A percentile compares a stretch with the other conserved stretches of the same genome.
These are phyloP conservation scores for Potamilus streckersoni DNA, from an alignment of 1,140 invertebrate species.

Conservation along the genomic window DNA sequence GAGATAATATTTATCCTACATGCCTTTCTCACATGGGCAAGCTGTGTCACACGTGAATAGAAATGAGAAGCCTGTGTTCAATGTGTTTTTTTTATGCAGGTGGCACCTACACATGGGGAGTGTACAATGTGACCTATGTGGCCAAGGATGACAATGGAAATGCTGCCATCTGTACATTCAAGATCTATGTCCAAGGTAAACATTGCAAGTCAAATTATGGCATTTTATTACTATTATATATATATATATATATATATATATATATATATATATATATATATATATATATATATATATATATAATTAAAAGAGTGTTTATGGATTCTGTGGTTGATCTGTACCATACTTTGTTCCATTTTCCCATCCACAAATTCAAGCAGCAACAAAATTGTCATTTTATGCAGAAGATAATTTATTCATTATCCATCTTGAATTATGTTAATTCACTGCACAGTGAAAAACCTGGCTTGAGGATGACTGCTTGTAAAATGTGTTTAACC, in stretches of 20 bases:
- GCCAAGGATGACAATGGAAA: conserved; percentile 92
- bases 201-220: not conserved
- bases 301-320: not conserved
- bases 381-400: too few relatives aligned
- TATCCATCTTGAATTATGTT: too few relatives aligned
- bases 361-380: too few relatives aligned
- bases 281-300: too few relatives aligned
- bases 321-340: not conserved
- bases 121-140: conserved; percentile 93
- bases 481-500: too few relatives aligned
- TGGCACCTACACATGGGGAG: conserved; percentile 91
- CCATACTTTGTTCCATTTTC: not conserved
- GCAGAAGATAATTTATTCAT: too few relatives aligned
- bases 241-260: too few relatives aligned
- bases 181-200: conserved; percentile 84
- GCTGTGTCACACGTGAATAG: not conserved
- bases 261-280: too few relatives aligned
- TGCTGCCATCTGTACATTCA: conserved; percentile 91
- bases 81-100: conserved; percentile 69
- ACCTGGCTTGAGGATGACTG: too few relatives aligned
- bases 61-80: not conserved
- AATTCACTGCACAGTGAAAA: too few relatives aligned
- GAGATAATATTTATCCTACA: too few relatives aligned
- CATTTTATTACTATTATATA: not conserved
- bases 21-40: too few relatives aligned